Evolutionary conservation across 2,113 vertebrate species (phyloP).

Genomic region (Holacanthus passer): DNA sequence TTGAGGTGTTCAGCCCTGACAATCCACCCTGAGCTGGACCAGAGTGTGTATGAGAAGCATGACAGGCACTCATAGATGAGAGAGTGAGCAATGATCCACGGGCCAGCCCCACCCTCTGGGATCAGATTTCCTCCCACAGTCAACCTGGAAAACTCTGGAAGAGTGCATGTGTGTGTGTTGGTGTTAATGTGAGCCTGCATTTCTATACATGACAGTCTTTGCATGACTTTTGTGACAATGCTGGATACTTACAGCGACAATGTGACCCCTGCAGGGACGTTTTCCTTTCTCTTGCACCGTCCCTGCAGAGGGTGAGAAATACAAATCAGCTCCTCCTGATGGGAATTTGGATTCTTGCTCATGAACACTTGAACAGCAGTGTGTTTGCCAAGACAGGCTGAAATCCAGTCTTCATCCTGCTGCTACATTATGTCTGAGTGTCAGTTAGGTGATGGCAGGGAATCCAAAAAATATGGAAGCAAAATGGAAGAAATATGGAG

Average conservation of each 20-base stretch:
- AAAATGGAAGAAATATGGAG: not conserved
- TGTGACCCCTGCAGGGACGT: constrained; percentile 8
- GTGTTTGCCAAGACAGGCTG: not conserved
- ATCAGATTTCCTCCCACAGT: constrained; percentile 77
- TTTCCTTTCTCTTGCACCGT: not conserved
- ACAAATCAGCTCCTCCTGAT: not conserved
- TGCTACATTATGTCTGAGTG: not conserved
- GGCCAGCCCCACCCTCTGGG: constrained; percentile 73
- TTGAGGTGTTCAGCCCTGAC: constrained; percentile 54
- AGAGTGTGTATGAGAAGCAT: constrained; percentile 61
- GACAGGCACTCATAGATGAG: constrained; percentile 73
- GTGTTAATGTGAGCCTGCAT: not conserved
- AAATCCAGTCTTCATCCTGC: too few relatives aligned
- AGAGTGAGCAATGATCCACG: constrained; percentile 64
- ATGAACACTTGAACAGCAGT: constrained; percentile 19
- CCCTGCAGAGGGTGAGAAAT: not conserved
- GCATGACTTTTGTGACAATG: constrained; percentile 1
- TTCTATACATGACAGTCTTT: not conserved
- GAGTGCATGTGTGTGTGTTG: constrained; percentile 19
- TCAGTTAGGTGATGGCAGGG: not conserved
- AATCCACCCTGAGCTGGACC: constrained; percentile 56
- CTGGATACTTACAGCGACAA: not conserved
- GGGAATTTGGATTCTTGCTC: constrained; percentile 2
- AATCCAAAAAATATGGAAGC: not conserved
- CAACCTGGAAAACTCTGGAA: constrained; percentile 69